Conservation (phyloP, 1,140 invertebrate genomes). For the Drosophila paulistorum region DNA sequence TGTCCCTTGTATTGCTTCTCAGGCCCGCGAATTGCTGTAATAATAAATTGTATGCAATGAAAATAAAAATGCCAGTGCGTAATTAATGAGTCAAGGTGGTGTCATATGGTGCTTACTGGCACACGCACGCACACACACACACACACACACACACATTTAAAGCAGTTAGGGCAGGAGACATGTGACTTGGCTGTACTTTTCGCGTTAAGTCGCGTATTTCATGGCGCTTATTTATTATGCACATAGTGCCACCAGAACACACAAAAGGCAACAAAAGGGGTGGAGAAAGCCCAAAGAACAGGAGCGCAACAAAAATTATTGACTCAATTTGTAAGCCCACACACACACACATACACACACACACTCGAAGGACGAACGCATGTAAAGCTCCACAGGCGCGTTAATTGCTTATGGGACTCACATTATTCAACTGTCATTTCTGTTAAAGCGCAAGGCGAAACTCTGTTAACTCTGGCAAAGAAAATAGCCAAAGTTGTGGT, state of each 20-base stretch:
- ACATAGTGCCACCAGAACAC: conserved; percentile 63
- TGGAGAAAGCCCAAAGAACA: conserved; percentile 30
- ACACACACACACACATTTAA: conserved; percentile 12
- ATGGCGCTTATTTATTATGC: conserved; percentile 81
- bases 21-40: conserved; percentile 62
- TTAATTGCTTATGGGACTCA: conserved; percentile 78
- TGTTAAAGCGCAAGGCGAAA: conserved; percentile 40
- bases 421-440: conserved; percentile 79
- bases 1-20: conserved; percentile 3
- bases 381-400: conserved; percentile 69
- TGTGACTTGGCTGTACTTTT: conserved; percentile 63
- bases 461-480: conserved; percentile 40
- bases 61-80: conserved; percentile 81
- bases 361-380: conserved; percentile 35
- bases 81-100: conserved; percentile 82
- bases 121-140: conserved; percentile 28
- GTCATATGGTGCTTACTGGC: conserved; percentile 73
- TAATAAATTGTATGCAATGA: conserved; percentile 82
- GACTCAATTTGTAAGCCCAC: conserved; percentile 74
- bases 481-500: conserved; percentile 70
- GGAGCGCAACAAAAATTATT: conserved; percentile 69
- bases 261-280: neutral
- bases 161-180: conserved; percentile 31
- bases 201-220: conserved; percentile 81
- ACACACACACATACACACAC: conserved; percentile 30